These are phyloP conservation scores for Asarcornis scutulata DNA, from an alignment of 2,113 vertebrate species.

Conservation along the genomic window DNA sequence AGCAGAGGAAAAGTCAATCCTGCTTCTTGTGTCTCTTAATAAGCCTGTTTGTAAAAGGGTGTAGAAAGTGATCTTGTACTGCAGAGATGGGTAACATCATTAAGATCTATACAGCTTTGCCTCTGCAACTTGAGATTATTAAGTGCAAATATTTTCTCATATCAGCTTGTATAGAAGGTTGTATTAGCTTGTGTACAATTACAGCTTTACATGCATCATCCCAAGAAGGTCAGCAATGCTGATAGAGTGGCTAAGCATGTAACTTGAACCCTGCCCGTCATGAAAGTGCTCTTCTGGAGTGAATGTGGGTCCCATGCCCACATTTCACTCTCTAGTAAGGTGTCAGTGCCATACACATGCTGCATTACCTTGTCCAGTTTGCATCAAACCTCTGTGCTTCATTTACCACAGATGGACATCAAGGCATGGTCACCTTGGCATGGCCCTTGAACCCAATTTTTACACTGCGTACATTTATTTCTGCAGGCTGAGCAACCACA, in stretches of 20 bases:
- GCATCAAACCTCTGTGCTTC: not conserved
- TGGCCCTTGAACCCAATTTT: not conserved
- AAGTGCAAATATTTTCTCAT: not conserved
- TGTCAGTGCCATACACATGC: not conserved
- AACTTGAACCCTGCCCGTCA: rapidly evolving
- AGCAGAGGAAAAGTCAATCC: not conserved
- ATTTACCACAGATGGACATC: not conserved
- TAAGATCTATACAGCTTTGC: not conserved
- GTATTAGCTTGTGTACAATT: rapidly evolving
- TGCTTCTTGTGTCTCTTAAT: not conserved
- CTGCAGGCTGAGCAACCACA: slow-evolving; percentile 3
- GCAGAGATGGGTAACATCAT: not conserved
- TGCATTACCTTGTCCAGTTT: not conserved
- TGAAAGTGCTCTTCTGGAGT: not conserved
- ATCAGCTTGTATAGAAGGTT: not conserved
- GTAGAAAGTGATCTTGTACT: not conserved
- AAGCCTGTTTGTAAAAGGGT: not conserved
- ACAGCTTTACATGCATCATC: rapidly evolving
- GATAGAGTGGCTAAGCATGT: rapidly evolving
- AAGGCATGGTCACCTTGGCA: not conserved
- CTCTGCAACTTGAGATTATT: not conserved
- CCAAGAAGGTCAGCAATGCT: not conserved
- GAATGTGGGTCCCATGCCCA: not conserved
- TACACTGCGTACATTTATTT: not conserved
- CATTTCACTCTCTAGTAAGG: not conserved